Evolutionary conservation across 1,140 invertebrate genomes (phyloP).

Genomic region (Monochamus saltuarius): DNA sequence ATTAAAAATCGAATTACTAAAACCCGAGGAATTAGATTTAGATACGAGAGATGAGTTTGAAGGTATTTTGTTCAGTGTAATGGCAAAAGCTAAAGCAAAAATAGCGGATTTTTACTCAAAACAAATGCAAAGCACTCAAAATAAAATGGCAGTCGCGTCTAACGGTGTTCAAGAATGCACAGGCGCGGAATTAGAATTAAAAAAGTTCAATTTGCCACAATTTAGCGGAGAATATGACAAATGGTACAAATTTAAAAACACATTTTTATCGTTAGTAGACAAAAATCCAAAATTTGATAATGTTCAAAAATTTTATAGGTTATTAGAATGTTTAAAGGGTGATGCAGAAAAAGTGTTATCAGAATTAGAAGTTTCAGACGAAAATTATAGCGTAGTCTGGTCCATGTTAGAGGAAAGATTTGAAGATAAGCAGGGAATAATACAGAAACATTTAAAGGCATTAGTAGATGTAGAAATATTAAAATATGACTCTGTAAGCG

Average conservation of each 20-base stretch:
- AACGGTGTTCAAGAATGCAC: background rate
- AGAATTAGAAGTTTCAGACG: slow-evolving; percentile 2
- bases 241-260: slow-evolving; percentile 13
- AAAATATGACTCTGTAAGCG: slow-evolving; percentile 13
- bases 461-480: slow-evolving; percentile 1
- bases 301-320: slow-evolving; percentile 17
- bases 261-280: slow-evolving; percentile 14
- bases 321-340: slow-evolving; percentile 10
- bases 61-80: background rate
- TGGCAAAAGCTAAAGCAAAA: background rate
- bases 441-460: background rate
- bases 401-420: slow-evolving; percentile 10
- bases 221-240: slow-evolving; percentile 14
- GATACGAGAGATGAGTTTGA: background rate
- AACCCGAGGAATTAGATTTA: background rate
- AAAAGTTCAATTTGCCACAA: slow-evolving; percentile 5
- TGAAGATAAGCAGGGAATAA: slow-evolving; percentile 3
- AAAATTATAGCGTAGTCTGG: slow-evolving; percentile 15
- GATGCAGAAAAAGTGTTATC: slow-evolving; percentile 2
- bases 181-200: background rate
- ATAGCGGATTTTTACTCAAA: background rate
- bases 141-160: background rate
- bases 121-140: background rate
- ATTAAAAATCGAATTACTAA: background rate
- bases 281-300: slow-evolving; percentile 5